Base-by-base conservation (phyloP, 2,888 invertebrate species). In the Thalpophila matura region DNA sequence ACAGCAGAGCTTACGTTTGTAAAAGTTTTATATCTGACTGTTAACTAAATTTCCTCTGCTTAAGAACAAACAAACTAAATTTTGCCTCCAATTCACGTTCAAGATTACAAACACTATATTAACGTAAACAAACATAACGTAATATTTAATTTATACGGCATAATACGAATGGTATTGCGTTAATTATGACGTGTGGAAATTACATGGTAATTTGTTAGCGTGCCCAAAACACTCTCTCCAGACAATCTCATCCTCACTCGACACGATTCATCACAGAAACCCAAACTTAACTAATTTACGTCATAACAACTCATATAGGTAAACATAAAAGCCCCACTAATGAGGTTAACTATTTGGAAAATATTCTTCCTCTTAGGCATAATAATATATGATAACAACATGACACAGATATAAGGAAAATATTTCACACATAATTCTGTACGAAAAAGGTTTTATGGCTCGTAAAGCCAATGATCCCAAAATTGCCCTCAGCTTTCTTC, bases 391-490 rank as follows among this genome's bases (percentile, higher is more conserved):
- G 78, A 79, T 79, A 75, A 83, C 78, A 74, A 57, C 69, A 68
- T 58, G 72, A 69, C 74, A 68, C 67, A 73, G 61, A 77, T 61
- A 77, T 59, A 72, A 74, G 63, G 67, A 68, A 70, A 76, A 76
- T 78, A 88, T 83, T 84, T 84, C 80, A 77, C 84, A 81, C 84
- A 85, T 85, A 85, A 84, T 81, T 79, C 83, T 82, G 83, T 81
- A 80, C 82, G 85, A 87, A 83, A 87, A 89, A 86, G 86, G 87
- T 89, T 90, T 91, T 89, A 91, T 88, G 82, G 86, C 80, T 85
- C 90, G 86, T 91, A 91, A 91, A 89, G 85, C 84, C 89, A 87
- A 91, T 89, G 89, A 91, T 88, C 89, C 87, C 83, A 79, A 85
- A 87, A 89, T 91, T 88, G 88, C 84, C 84, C 81, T 80, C 82